Evolutionary conservation across 2,113 vertebrate genomes (phyloP).

Genomic region (Calyptomena viridis): DNA sequence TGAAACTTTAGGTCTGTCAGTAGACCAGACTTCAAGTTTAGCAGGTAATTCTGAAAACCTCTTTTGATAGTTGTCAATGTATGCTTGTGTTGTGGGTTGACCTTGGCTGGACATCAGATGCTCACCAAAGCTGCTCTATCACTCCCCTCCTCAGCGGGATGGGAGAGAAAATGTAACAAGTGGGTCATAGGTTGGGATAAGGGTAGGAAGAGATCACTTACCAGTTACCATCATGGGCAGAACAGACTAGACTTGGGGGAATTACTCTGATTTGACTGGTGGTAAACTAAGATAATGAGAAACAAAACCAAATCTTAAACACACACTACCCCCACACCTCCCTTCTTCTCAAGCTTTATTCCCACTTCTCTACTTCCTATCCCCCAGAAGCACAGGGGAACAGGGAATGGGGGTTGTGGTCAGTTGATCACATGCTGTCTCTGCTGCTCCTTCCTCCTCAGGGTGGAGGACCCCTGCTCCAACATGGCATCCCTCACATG

Average conservation of each 20-base stretch:
- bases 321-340: background rate
- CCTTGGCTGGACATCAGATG: background rate
- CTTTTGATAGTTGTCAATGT: background rate
- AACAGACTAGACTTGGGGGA: rapidly evolving
- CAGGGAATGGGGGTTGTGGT: background rate
- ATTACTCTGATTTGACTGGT: too few relatives aligned
- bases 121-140: background rate
- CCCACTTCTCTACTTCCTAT: background rate
- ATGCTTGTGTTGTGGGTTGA: background rate
- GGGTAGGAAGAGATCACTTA: background rate
- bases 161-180: background rate
- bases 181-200: background rate
- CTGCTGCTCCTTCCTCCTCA: background rate
- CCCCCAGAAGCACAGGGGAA: background rate
- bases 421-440: background rate
- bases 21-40: background rate
- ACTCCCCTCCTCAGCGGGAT: background rate
- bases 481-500: background rate
- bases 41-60: background rate
- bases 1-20: background rate
- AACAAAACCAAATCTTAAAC: background rate
- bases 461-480: background rate
- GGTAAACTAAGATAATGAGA: background rate
- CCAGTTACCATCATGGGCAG: background rate
- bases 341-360: background rate